A percentile compares a stretch with the other conserved stretches of the same genome.
Evolutionary conservation across 2,113 vertebrate genomes (phyloP).

Genomic region (Astatoreochromis straeleni): DNA sequence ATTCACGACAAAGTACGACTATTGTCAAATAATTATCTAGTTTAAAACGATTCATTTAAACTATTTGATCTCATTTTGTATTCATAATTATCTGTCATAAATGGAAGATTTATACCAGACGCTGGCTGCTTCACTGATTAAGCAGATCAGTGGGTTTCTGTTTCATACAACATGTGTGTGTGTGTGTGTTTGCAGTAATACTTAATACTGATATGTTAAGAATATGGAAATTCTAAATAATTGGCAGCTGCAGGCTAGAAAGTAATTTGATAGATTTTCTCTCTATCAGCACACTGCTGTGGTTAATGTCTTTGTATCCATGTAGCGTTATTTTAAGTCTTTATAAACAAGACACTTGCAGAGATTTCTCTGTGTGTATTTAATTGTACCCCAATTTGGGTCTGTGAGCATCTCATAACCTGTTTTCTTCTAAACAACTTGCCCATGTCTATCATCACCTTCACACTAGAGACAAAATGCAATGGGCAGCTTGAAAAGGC

Average conservation of each 20-base stretch:
- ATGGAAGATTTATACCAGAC: slow-evolving; percentile 25
- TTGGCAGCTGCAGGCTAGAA: slow-evolving; percentile 28
- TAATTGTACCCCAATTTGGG: not conserved
- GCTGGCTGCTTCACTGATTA: slow-evolving; percentile 25
- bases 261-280: slow-evolving; percentile 39
- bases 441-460: not conserved
- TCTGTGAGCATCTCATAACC: not conserved
- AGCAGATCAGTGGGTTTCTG: slow-evolving; percentile 18
- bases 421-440: not conserved
- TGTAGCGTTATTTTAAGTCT: slow-evolving; percentile 16
- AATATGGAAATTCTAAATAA: slow-evolving; percentile 37
- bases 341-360: slow-evolving; percentile 4
- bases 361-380: slow-evolving; percentile 7
- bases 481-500: not conserved
- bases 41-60: not conserved
- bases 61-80: not conserved
- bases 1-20: not conserved
- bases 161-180: not conserved
- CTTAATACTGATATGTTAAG: slow-evolving; percentile 7
- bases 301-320: slow-evolving; percentile 16
- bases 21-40: not conserved
- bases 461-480: not conserved
- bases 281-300: slow-evolving; percentile 19
- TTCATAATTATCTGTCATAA: not conserved
- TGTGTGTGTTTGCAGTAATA: not conserved